Percentiles rank a stretch among this genome's conserved stretches.
Evolutionary conservation across 2,888 invertebrate genomes (phyloP).

Genomic region (Thymelicus lineola): DNA sequence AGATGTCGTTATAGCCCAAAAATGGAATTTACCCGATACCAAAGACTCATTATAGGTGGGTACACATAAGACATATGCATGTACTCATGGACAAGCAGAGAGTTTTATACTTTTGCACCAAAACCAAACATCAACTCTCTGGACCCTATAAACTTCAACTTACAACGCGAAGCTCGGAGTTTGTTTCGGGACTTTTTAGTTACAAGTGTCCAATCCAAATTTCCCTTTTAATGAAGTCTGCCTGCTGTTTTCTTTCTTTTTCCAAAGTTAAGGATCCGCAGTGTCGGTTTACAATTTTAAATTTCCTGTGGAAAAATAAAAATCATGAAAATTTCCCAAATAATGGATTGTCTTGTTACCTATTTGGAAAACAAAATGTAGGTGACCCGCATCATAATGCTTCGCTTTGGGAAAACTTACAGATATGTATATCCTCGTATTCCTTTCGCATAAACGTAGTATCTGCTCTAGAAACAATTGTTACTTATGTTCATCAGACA

Average conservation of each 20-base stretch:
- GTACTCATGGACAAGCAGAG: too few species aligned
- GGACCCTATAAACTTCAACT: neutral
- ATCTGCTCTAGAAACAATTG: too few species aligned
- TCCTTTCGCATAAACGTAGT: too few species aligned
- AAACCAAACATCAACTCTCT: neutral
- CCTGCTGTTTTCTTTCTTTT: neutral
- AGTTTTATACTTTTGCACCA: neutral
- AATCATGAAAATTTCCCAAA: neutral
- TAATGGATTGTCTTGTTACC: neutral
- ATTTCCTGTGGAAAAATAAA: slow-evolving; percentile 1
- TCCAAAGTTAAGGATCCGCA: slow-evolving; percentile 1
- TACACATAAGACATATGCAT: too few species aligned
- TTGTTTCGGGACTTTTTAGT: neutral
- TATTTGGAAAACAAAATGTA: neutral
- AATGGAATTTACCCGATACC: too few species aligned
- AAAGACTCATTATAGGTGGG: too few species aligned
- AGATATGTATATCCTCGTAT: too few species aligned
- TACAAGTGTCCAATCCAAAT: slow-evolving; percentile 6
- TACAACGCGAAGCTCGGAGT: neutral
- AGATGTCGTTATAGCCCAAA: too few species aligned
- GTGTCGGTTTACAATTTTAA: slow-evolving; percentile 12
- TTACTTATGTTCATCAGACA: too few species aligned
- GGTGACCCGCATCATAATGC: too few species aligned
- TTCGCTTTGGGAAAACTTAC: too few species aligned
- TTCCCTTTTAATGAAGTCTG: slow-evolving; percentile 6